Evolutionary conservation across 1,140 invertebrate species (phyloP), one percentile per base, ranked within the genome.

Genomic region (Proales similis): DNA sequence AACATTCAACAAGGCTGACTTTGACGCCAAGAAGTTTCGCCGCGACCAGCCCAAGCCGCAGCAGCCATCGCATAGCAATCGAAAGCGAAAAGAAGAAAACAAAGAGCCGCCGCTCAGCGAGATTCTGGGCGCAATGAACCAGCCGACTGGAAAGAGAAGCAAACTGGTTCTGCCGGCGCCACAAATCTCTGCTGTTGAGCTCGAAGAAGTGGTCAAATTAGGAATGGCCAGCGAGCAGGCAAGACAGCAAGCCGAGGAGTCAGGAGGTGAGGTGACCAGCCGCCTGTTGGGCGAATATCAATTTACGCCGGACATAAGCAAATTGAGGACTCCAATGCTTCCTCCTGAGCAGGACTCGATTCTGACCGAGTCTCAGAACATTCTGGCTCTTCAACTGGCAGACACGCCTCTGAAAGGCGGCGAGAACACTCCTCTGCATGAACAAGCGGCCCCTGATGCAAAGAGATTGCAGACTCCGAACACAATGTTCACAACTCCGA

Each of bases 361-460:
- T 64, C 66, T 83, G 17, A 83, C 93, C 82, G 93, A 97, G 78
- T 92, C 93, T 0, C 91, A 97, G 73, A 96, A 97, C 74, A 86
- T 98, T 60, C 94, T 98, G 86, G 93, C 93, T 3, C 74, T 98
- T 4, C 90, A 88, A 0, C 90, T 97, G 72, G 90, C 93, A 0
- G 93, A 98, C 68, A 98, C 94, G 0, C 94, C 94, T 9, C 74
- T 98, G 0, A 96, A 96, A 75, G 78, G 94, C 39, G 94, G 93
- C 87, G 90, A 0, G 36, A 51, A 51, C 26, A 30, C 36, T 14
- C 33, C 47, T 3, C 19, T 53, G n/a, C 32, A 72, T 97, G 1
- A 83, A 86, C 90, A 96, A 73, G 94, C 94, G 71, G 79, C 87
- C 45, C 90, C 91, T 2, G 82, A 83, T 66, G 73, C 80, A 17